These are phyloP conservation scores for Dicycla oo DNA, from an alignment of 2,888 invertebrate genomes.

Conservation along the genomic window DNA sequence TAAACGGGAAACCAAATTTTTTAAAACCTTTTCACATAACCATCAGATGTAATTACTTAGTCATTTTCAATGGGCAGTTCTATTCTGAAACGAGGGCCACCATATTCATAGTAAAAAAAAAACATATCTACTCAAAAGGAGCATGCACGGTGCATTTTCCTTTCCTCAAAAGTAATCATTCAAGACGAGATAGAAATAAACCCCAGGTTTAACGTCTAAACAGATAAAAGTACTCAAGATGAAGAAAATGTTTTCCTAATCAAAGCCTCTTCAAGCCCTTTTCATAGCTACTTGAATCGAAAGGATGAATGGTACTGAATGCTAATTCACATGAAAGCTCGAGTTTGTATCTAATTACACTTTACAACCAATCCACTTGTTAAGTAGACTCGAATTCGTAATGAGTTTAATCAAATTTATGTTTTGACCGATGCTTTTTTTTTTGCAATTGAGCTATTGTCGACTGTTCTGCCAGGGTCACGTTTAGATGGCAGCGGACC, in stretches of 20 bases:
- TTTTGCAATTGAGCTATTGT: too few species aligned
- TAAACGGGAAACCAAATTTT: not conserved
- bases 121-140: slow-evolving; percentile 21
- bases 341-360: slow-evolving; percentile 66
- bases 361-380: slow-evolving; percentile 61
- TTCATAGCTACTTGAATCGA: slow-evolving; percentile 80
- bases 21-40: not conserved
- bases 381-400: slow-evolving; percentile 35
- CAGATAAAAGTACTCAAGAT: slow-evolving; percentile 59
- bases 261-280: slow-evolving; percentile 70
- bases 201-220: slow-evolving; percentile 45
- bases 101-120: not conserved
- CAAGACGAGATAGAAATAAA: slow-evolving; percentile 52
- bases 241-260: slow-evolving; percentile 80
- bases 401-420: slow-evolving; percentile 48
- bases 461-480: too few species aligned
- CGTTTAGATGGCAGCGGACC: too few species aligned
- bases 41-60: slow-evolving; percentile 42
- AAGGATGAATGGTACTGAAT: slow-evolving; percentile 78
- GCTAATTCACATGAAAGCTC: slow-evolving; percentile 74
- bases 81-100: not conserved
- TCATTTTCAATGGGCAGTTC: not conserved
- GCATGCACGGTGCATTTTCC: slow-evolving; percentile 37
- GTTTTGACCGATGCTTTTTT: slow-evolving; percentile 20
- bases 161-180: slow-evolving; percentile 51